Evolutionary conservation across 1,140 invertebrate species (phyloP).

Genomic region (Diorhabda carinulata): DNA sequence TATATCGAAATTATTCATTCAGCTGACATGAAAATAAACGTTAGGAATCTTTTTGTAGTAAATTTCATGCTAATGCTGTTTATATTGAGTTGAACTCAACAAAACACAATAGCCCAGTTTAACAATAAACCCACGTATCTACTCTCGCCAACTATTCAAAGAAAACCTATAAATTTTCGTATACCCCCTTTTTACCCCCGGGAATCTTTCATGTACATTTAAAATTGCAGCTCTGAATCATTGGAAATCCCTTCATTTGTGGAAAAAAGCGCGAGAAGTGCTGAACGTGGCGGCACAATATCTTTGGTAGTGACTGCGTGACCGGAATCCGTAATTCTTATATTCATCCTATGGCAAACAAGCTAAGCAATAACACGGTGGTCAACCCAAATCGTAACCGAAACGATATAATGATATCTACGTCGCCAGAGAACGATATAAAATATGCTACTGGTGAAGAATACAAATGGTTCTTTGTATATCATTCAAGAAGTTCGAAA

Average conservation of each 20-base stretch:
- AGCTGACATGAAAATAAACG: too few species aligned
- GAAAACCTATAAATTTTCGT: neutral
- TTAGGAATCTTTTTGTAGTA: too few species aligned
- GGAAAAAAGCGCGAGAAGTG: constrained; percentile 1
- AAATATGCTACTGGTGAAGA: constrained; percentile 2
- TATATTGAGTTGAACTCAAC: too few species aligned
- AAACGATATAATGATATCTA: constrained; percentile 1
- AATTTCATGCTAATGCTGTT: too few species aligned
- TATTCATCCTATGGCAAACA: neutral
- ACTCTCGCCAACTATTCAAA: neutral
- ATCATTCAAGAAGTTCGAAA: too few species aligned
- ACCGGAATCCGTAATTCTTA: neutral
- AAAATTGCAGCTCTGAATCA: constrained; percentile 2
- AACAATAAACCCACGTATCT: neutral
- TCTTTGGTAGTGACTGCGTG: neutral
- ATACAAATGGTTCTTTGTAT: neutral
- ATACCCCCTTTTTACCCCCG: neutral
- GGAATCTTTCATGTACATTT: constrained; percentile 2
- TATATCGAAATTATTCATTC: too few species aligned
- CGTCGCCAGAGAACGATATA: neutral
- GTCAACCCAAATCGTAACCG: neutral
- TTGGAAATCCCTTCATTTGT: constrained; percentile 1
- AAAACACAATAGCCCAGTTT: neutral
- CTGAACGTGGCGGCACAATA: constrained; percentile 1
- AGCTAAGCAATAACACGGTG: neutral